A percentile compares a stretch with the other conserved stretches of the same genome.
These are phyloP conservation scores for Enteromius treurensis DNA, from an alignment of 2,797 vertebrate genomes.

Conservation along the genomic window DNA sequence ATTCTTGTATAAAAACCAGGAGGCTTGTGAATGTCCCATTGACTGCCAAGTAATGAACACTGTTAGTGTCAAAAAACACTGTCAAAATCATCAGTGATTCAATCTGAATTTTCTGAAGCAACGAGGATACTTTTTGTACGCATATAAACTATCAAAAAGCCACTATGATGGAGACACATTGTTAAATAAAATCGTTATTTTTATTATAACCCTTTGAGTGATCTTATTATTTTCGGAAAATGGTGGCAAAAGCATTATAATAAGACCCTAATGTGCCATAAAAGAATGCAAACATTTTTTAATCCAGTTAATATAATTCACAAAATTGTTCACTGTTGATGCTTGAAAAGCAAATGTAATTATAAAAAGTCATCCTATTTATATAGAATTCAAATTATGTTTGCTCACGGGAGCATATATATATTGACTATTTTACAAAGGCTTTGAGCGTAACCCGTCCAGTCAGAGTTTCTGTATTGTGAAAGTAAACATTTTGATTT, in stretches of 20 bases:
- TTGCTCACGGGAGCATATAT: not conserved
- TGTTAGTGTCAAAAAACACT: too few relatives aligned
- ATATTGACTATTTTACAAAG: not conserved
- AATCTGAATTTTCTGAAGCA: too few relatives aligned
- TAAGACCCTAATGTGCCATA: not conserved
- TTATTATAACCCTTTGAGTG: not conserved
- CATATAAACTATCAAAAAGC: too few relatives aligned
- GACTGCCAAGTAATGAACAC: too few relatives aligned
- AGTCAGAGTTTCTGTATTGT: not conserved
- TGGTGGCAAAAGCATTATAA: not conserved
- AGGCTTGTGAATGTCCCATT: too few relatives aligned
- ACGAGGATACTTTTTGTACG: too few relatives aligned
- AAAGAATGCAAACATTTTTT: not conserved
- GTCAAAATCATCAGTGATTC: too few relatives aligned
- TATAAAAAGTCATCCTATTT: not conserved
- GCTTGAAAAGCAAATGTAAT: not conserved
- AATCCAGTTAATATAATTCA: not conserved
- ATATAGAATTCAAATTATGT: conserved; percentile 15
- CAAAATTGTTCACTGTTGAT: not conserved
- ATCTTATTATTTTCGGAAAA: not conserved
- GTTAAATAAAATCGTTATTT: too few relatives aligned
- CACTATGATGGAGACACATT: too few relatives aligned
- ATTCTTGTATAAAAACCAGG: too few relatives aligned
- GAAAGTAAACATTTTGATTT: conserved; percentile 7
- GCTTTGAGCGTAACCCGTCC: not conserved